Percentiles rank a stretch among this genome's conserved stretches.
Evolutionary conservation across 1,140 invertebrate species (phyloP).

Genomic region (Leguminivora glycinivorella): DNA sequence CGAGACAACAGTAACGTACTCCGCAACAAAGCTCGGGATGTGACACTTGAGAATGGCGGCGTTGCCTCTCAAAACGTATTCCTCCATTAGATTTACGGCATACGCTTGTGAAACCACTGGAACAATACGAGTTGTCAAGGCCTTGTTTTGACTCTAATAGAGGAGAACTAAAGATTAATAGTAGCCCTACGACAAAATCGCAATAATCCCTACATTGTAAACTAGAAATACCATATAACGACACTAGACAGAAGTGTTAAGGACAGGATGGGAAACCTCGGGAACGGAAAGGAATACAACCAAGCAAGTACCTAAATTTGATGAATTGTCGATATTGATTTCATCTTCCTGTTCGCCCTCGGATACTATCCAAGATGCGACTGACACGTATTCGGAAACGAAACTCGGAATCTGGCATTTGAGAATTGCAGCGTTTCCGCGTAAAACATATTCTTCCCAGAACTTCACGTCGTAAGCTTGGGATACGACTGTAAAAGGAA

Average conservation of each 20-base stretch:
- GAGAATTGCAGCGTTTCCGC: constrained; percentile 92
- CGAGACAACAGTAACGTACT: constrained; percentile 90
- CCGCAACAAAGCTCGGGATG: constrained; percentile 94
- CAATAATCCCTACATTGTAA: not conserved
- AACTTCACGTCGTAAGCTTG: constrained; percentile 93
- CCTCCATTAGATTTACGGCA: constrained; percentile 93
- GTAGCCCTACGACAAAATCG: not conserved
- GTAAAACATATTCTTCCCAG: constrained; percentile 92
- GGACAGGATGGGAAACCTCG: constrained; percentile 25
- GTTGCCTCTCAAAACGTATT: constrained; percentile 93
- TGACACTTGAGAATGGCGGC: constrained; percentile 94
- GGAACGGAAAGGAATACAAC: constrained; percentile 33
- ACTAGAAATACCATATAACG: not conserved
- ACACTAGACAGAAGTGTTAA: constrained; percentile 23
- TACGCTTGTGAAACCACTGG: constrained; percentile 94
- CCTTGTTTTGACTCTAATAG: not conserved
- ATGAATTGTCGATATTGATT: constrained; percentile 59
- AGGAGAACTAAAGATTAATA: not conserved
- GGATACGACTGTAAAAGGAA: constrained; percentile 85
- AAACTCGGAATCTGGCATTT: constrained; percentile 93
- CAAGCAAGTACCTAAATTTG: constrained; percentile 55
- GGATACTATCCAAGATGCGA: constrained; percentile 87
- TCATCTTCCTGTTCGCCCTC: constrained; percentile 76
- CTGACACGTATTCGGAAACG: constrained; percentile 89
- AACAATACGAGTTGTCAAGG: constrained; percentile 66